Evolutionary conservation across 64 coral and sea anemone genomes (phyloP).

Genomic region (Trachythela sp.): DNA sequence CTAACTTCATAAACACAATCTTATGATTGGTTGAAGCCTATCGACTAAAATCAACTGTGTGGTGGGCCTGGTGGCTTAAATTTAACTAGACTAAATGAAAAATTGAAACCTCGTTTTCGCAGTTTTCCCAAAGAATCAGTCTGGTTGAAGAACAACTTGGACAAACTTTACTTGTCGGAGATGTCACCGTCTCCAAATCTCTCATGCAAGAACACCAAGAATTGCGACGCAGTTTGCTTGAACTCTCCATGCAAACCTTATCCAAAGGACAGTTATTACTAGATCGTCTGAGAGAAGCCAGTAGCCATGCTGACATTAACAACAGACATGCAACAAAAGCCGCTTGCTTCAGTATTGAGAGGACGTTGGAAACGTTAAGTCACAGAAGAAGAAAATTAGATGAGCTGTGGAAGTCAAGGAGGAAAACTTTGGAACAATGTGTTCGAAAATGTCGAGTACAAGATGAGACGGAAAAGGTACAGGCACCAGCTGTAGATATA

Average conservation of each 20-base stretch:
- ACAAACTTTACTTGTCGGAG: conserved; percentile 70
- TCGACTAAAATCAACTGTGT: neutral
- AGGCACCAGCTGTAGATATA: neutral
- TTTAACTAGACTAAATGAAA: neutral
- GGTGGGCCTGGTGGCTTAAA: neutral
- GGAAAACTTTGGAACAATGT: conserved; percentile 80
- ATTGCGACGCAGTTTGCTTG: conserved; percentile 73
- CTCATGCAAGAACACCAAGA: conserved; percentile 93
- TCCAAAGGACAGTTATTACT: conserved; percentile 86
- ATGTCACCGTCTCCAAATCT: conserved; percentile 77
- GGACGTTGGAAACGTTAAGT: conserved; percentile 71
- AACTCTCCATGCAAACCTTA: conserved; percentile 97
- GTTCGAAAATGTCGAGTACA: conserved; percentile 91
- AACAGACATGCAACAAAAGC: conserved; percentile 86
- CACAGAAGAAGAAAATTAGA: conserved; percentile 68
- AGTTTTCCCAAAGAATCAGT: conserved; percentile 83
- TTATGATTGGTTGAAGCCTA: neutral
- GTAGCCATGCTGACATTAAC: conserved; percentile 85
- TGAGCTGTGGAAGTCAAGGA: conserved; percentile 80
- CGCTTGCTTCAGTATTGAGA: conserved; percentile 89
- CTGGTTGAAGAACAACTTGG: conserved; percentile 78
- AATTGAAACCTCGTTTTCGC: neutral
- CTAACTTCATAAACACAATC: neutral
- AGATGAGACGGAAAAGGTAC: conserved; percentile 71
- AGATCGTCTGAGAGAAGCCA: conserved; percentile 82